These are phyloP conservation scores for Lypha dubia DNA, from an alignment of 2,888 invertebrate species.

Conservation along the genomic window DNA sequence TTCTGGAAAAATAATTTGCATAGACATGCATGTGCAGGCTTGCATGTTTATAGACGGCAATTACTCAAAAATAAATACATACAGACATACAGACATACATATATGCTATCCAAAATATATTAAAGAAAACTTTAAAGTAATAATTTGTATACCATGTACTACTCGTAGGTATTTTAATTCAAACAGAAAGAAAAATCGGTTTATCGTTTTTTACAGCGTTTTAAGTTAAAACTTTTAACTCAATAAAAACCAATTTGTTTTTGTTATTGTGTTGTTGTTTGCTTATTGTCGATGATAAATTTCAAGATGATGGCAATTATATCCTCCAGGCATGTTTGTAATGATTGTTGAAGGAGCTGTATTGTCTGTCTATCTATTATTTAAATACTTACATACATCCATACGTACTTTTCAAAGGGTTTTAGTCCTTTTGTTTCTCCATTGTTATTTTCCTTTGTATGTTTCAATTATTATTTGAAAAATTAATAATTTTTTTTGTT, in stretches of 20 bases:
- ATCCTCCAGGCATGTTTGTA: constrained; percentile 34
- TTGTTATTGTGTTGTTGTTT: constrained; percentile 18
- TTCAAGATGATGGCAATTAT: constrained; percentile 10
- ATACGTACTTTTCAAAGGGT: not conserved
- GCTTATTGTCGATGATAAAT: constrained; percentile 9
- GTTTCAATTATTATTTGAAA: no score
- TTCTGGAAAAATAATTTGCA: not conserved
- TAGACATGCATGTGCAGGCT: not conserved
- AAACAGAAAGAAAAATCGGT: not conserved
- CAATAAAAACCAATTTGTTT: constrained; percentile 43
- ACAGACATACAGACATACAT: no score
- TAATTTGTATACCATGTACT: not conserved
- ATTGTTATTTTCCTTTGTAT: not conserved
- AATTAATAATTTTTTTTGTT: no score
- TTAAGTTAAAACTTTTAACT: no score
- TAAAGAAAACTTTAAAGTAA: constrained; percentile 4
- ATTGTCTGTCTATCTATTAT: not conserved
- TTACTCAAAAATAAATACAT: no score
- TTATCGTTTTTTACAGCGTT: not conserved
- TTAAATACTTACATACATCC: no score
- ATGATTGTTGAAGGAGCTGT: not conserved
- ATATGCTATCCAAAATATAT: constrained; percentile 24
- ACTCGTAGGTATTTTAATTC: no score
- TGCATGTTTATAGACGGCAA: constrained; percentile 12
- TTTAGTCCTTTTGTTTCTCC: not conserved